phyloP scores from a whole-genome alignment of 2,888 invertebrate genomes.

The Drosophila quinaria region DNA sequence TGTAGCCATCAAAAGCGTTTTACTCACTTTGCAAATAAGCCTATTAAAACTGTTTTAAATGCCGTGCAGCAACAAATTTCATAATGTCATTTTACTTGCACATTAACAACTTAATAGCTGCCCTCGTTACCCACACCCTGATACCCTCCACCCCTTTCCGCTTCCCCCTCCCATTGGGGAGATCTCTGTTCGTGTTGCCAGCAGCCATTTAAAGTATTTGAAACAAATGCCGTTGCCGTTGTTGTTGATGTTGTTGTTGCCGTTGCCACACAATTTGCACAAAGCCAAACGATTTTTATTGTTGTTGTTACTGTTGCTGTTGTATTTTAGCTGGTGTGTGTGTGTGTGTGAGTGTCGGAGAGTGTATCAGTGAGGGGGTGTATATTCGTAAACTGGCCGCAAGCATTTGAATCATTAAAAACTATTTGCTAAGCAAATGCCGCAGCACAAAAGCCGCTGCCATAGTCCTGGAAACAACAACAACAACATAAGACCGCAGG shows the following conservation, averaged over 20 bases:
- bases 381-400: conserved; percentile 49
- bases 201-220: conserved; percentile 60
- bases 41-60: conserved; percentile 28
- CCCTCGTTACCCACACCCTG: neutral
- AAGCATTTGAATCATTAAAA: conserved; percentile 77
- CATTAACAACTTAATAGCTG: conserved; percentile 48
- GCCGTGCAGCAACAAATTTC: conserved; percentile 2
- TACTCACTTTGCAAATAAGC: conserved; percentile 19
- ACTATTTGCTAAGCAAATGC: conserved; percentile 76
- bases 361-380: neutral
- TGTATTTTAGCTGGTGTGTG: conserved; percentile 5
- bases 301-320: conserved; percentile 8
- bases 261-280: conserved; percentile 25
- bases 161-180: neutral
- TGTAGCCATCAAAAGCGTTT: neutral
- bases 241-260: conserved; percentile 26
- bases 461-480: conserved; percentile 18
- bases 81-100: conserved; percentile 32
- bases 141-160: neutral
- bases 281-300: conserved; percentile 22
- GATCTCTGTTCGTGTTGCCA: neutral
- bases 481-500: conserved; percentile 8
- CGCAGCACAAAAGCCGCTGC: conserved; percentile 62
- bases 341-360: neutral
- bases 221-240: conserved; percentile 50